phyloP scores from a whole-genome alignment of 1,140 invertebrate genomes.

The Trialeurodes vaporariorum region DNA sequence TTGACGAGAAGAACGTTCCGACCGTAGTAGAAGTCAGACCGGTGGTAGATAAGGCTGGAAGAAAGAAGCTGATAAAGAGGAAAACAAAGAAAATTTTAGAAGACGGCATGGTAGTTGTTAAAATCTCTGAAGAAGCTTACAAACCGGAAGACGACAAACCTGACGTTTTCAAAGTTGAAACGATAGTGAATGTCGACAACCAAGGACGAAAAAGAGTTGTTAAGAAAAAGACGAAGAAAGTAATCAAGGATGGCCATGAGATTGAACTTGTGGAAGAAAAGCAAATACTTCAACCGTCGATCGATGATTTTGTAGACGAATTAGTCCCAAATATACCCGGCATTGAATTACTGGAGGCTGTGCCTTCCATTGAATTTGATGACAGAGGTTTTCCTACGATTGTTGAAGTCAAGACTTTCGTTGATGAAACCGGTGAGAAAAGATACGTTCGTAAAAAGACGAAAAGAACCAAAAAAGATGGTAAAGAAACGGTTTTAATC shows the following conservation, averaged over 20 bases:
- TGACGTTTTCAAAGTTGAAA: neutral
- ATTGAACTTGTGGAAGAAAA: neutral
- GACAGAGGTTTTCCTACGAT: neutral
- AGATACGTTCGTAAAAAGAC: neutral
- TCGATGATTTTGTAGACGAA: neutral
- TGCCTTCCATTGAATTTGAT: neutral
- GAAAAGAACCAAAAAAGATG: neutral
- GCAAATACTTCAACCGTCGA: neutral
- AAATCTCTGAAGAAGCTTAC: slow-evolving; percentile 7
- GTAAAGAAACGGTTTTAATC: neutral
- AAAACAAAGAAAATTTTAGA: neutral
- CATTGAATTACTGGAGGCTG: neutral
- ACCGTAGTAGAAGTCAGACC: neutral
- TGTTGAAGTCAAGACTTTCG: neutral
- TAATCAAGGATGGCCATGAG: neutral
- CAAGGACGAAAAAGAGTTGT: neutral
- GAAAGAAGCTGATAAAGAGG: neutral
- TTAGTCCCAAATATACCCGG: neutral
- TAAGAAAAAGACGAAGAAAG: neutral
- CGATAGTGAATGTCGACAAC: neutral
- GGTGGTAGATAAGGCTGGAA: neutral
- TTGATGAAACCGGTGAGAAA: neutral
- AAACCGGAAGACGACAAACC: no score
- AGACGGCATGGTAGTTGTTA: neutral
- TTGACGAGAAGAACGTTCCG: neutral